Percentiles rank a stretch among this genome's conserved stretches.
Conservation (phyloP, 2,888 invertebrate species). For the Ochlodes sylvanus region DNA sequence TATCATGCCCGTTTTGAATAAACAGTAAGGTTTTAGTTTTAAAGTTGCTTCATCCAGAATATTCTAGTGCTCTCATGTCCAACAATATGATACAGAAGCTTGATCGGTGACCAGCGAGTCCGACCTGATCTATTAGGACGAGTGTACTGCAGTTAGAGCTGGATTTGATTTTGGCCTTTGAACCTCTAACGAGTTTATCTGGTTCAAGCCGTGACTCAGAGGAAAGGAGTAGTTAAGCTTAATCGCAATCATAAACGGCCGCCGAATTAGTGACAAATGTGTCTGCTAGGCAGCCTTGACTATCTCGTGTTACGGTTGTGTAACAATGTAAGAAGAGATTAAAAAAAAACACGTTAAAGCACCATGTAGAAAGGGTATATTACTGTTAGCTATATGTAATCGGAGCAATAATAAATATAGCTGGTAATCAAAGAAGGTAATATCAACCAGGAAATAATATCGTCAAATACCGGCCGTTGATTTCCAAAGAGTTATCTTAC, state of each 20-base stretch:
- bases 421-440: no score
- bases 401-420: no score
- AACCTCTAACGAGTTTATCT: constrained; percentile 59
- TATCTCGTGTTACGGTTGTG: constrained; percentile 8
- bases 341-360: neutral
- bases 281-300: constrained; percentile 37
- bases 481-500: no score
- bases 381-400: no score
- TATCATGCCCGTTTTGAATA: no score
- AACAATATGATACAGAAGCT: neutral
- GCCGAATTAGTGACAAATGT: constrained; percentile 37
- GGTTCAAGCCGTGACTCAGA: constrained; percentile 63
- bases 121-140: constrained; percentile 44
- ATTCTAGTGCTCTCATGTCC: neutral
- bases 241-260: constrained; percentile 47
- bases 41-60: neutral
- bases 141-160: constrained; percentile 64
- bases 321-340: neutral
- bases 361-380: no score
- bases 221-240: constrained; percentile 72
- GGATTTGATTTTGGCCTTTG: constrained; percentile 65
- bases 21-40: no score
- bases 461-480: no score
- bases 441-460: no score
- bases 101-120: constrained; percentile 16